Conservation (phyloP, 2,113 vertebrate genomes). For the Lipophrys pholis region DNA sequence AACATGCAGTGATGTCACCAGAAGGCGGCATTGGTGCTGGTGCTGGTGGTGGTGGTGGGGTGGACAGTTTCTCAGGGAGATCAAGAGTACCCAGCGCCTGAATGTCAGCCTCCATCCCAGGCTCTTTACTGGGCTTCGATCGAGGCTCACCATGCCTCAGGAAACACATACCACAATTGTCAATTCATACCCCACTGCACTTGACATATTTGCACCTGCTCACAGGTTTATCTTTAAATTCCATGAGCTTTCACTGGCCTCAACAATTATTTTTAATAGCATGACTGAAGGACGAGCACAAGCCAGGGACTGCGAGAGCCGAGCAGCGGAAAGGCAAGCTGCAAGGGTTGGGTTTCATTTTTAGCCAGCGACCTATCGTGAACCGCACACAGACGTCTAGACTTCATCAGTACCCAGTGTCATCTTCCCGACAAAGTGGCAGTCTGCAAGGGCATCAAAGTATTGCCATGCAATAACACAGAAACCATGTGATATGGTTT, state of each 20-base stretch:
- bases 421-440: conserved; percentile 33
- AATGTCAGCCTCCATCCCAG: conserved; percentile 46
- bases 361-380: conserved; percentile 49
- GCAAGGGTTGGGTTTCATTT: conserved; percentile 64
- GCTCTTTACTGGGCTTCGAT: conserved; percentile 14
- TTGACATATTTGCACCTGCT: conserved; percentile 36
- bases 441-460: conserved; percentile 28
- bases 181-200: conserved; percentile 18
- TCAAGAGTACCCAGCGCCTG: conserved; percentile 32
- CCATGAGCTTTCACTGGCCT: conserved; percentile 7
- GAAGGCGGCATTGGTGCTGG: conserved; percentile 36
- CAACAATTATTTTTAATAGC: conserved; percentile 34
- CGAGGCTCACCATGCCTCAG: conserved; percentile 26
- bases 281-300: conserved; percentile 21
- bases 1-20: conserved; percentile 60
- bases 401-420: conserved; percentile 48
- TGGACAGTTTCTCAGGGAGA: conserved; percentile 60
- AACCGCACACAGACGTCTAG: conserved; percentile 59
- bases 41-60: conserved; percentile 20
- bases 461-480: neutral
- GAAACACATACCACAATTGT: conserved; percentile 20
- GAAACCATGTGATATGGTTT: conserved; percentile 15
- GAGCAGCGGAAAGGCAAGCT: conserved; percentile 43
- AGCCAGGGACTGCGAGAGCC: conserved; percentile 19
- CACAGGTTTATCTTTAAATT: conserved; percentile 23